phyloP scores from a whole-genome alignment of 2,797 vertebrate species.

The Sebastes cheni region DNA sequence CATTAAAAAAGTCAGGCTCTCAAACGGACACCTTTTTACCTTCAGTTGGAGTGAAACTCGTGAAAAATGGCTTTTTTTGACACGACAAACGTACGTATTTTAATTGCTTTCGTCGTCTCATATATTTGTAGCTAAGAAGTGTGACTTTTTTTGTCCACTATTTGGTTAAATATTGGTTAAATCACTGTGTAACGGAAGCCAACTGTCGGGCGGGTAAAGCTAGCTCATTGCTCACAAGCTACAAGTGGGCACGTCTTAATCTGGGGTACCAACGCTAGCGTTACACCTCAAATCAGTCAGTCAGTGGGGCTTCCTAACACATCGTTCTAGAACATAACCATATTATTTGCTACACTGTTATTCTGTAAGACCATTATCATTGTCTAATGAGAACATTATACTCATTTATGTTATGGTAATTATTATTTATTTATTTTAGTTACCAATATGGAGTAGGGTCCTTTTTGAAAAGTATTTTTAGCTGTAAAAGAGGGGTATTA shows the following conservation, averaged over 20 bases:
- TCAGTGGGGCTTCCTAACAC: neutral
- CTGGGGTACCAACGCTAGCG: neutral
- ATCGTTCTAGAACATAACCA: neutral
- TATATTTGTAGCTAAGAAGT: too few species aligned
- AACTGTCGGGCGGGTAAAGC: constrained; percentile 53
- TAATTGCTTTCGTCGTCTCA: rapidly evolving
- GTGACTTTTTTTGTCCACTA: neutral
- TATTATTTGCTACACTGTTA: neutral
- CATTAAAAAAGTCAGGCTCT: constrained; percentile 24
- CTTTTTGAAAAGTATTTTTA: too few species aligned
- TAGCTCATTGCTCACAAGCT: constrained; percentile 44
- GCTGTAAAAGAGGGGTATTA: too few species aligned
- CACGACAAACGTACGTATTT: neutral
- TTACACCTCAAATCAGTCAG: too few species aligned
- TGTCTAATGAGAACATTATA: neutral
- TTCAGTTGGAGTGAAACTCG: neutral
- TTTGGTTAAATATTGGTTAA: neutral
- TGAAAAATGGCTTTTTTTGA: neutral
- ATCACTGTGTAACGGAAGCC: constrained; percentile 16
- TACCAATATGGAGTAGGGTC: too few species aligned
- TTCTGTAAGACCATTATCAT: too few species aligned
- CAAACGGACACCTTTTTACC: neutral
- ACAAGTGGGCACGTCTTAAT: constrained; percentile 53
- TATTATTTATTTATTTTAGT: too few species aligned
- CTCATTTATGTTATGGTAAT: neutral